A percentile compares a stretch with the other conserved stretches of the same genome.
Evolutionary conservation across 2,113 vertebrate genomes (phyloP).

Genomic region (Microcebus griseorufus): DNA sequence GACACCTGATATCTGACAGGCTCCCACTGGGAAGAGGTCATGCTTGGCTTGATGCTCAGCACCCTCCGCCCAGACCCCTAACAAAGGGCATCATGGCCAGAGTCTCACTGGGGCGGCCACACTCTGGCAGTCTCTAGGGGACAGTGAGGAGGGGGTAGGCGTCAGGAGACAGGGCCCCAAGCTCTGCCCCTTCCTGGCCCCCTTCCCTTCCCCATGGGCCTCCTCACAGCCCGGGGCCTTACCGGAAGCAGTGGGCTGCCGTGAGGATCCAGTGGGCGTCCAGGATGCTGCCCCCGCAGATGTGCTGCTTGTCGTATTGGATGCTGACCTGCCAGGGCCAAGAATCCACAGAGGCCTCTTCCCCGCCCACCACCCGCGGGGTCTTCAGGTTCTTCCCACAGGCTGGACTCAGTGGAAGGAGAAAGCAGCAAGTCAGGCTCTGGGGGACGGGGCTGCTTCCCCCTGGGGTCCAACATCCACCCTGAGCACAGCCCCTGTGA

Average conservation of each 20-base stretch:
- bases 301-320: constrained; percentile 87
- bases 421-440: background rate
- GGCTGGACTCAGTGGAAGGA: constrained; percentile 63
- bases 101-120: background rate
- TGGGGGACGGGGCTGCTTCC: background rate
- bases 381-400: constrained; percentile 84
- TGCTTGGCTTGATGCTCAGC: background rate
- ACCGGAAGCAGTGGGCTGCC: constrained; percentile 76
- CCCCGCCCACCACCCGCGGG: constrained; percentile 89
- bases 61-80: background rate
- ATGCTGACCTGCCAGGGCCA: constrained; percentile 97
- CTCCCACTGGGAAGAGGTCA: background rate
- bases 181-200: rapidly evolving
- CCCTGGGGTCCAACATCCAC: background rate
- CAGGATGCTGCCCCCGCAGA: constrained; percentile 93
- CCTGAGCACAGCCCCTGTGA: background rate
- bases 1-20: background rate
- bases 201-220: background rate
- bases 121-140: background rate
- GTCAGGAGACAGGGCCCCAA: background rate
- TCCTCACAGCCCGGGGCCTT: rapidly evolving
- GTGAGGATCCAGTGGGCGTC: constrained; percentile 75
- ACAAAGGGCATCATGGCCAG: background rate
- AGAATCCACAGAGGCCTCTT: constrained; percentile 83
- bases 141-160: background rate